Evolutionary conservation across 2,888 invertebrate species (phyloP).

Genomic region (Dryococelus australis): DNA sequence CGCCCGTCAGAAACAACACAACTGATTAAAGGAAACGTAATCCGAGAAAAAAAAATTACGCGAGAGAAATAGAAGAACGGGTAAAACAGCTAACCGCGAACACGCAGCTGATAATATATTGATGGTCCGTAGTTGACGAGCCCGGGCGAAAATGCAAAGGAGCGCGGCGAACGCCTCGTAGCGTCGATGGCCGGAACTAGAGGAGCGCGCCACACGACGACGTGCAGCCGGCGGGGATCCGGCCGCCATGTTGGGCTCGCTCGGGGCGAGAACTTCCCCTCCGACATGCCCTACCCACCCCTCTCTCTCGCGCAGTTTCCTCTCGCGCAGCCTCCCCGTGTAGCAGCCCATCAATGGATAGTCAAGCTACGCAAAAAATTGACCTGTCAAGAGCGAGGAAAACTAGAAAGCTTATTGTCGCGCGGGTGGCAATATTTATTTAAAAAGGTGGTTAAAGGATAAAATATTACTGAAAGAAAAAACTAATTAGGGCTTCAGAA

Average conservation of each 20-base stretch:
- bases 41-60: not conserved
- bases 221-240: not conserved
- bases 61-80: not conserved
- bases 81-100: not conserved
- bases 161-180: constrained; percentile 23
- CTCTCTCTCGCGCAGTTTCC: no score
- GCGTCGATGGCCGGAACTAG: constrained; percentile 42
- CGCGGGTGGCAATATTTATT: no score
- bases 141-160: constrained; percentile 24
- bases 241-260: constrained; percentile 41
- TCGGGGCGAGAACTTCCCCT: constrained; percentile 31
- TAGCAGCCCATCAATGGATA: constrained; percentile 22
- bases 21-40: not conserved
- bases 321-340: not conserved
- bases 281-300: constrained; percentile 26
- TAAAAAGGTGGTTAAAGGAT: no score
- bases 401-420: not conserved
- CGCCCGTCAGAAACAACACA: not conserved
- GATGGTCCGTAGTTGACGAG: not conserved
- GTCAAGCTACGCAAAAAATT: constrained; percentile 22
- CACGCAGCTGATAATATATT: constrained; percentile 6
- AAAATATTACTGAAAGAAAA: no score
- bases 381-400: not conserved
- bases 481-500: no score
- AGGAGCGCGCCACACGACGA: not conserved